Conservation (phyloP, 2,888 invertebrate genomes). For the Lasioglossum morio region DNA sequence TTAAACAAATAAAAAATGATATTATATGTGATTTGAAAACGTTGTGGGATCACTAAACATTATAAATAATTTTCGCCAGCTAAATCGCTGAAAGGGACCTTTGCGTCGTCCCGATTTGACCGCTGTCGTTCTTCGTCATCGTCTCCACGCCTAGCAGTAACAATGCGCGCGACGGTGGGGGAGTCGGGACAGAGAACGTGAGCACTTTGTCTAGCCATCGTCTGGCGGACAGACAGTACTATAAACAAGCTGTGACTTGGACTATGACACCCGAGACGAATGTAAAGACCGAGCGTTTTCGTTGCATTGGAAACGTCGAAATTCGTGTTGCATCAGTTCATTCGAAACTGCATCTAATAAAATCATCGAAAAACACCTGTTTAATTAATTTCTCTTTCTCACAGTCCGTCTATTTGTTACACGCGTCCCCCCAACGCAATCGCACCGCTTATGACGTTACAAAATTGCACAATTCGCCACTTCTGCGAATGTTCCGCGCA, state of each 20-base stretch:
- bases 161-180: no score
- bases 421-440: not conserved
- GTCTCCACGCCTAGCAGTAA: no score
- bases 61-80: no score
- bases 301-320: no score
- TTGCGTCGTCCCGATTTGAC: not conserved
- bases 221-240: no score
- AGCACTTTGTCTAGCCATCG: no score
- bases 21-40: no score
- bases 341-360: not conserved
- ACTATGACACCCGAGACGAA: not conserved
- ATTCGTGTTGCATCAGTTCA: not conserved
- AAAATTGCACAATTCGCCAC: conserved; percentile 31
- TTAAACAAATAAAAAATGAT: no score
- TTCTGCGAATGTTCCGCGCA: conserved; percentile 41
- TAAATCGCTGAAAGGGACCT: no score
- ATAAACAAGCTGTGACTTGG: no score
- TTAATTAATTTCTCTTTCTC: not conserved
- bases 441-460: conserved; percentile 11
- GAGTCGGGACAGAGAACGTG: no score
- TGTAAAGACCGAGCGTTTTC: not conserved
- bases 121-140: not conserved
- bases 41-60: no score
- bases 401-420: not conserved
- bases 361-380: not conserved